A percentile compares a stretch with the other conserved stretches of the same genome.
Evolutionary conservation across 2,888 invertebrate genomes (phyloP).

Genomic region (Agrypnus murinus): DNA sequence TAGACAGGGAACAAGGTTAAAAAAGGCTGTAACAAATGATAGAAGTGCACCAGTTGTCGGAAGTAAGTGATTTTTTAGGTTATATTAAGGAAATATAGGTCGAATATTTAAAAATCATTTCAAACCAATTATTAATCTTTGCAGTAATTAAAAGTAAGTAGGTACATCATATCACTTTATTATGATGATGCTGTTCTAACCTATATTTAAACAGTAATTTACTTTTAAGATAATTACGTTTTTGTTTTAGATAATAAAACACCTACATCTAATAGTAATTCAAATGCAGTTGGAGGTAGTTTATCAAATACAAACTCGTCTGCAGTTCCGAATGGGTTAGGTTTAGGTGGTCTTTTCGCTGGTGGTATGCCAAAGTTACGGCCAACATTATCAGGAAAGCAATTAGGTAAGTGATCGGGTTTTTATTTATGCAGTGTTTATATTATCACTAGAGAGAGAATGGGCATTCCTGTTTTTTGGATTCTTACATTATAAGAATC

Average conservation of each 20-base stretch:
- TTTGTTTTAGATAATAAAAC: constrained; percentile 38
- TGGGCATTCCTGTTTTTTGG: too few species aligned
- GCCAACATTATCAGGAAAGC: constrained; percentile 76
- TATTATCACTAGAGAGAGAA: too few species aligned
- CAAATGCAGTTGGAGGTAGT: constrained; percentile 64
- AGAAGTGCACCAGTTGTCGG: constrained; percentile 88
- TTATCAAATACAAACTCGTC: constrained; percentile 60
- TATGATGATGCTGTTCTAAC: too few species aligned
- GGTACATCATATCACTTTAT: too few species aligned
- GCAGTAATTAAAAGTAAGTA: too few species aligned
- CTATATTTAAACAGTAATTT: too few species aligned
- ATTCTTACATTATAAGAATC: too few species aligned
- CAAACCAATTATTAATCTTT: too few species aligned
- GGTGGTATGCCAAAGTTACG: constrained; percentile 89
- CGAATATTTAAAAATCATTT: too few species aligned
- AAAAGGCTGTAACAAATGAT: constrained; percentile 92
- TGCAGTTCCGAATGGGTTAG: constrained; percentile 65
- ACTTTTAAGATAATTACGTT: too few species aligned
- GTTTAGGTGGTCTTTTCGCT: constrained; percentile 84
- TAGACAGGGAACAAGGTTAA: constrained; percentile 86
- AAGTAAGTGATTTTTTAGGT: constrained; percentile 39
- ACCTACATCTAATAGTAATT: constrained; percentile 41
- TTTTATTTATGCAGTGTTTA: too few species aligned
- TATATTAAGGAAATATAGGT: too few species aligned
- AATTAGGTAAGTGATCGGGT: constrained; percentile 57